These are phyloP conservation scores for Steatocranus sp. DNA, from an alignment of 2,797 vertebrate species.

Conservation along the genomic window DNA sequence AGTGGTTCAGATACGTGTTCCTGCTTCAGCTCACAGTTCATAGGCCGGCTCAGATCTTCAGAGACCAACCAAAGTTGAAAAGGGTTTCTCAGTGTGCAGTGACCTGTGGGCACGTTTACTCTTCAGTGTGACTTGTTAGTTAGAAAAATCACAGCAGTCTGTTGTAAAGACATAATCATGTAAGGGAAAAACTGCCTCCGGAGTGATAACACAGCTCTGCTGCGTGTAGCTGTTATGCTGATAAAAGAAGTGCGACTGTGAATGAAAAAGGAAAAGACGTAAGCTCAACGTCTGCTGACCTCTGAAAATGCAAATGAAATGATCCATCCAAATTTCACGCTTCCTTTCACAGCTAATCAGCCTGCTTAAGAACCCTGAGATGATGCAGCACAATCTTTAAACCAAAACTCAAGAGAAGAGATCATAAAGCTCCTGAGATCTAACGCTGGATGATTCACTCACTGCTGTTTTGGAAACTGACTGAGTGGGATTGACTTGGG, in stretches of 20 bases:
- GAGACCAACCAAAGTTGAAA: fast-evolving
- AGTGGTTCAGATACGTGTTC: fast-evolving
- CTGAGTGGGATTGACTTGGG: too few species aligned
- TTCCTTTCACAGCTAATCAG: background rate
- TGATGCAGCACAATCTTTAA: background rate
- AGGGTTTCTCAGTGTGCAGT: background rate
- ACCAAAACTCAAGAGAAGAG: background rate
- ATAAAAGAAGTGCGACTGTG: background rate
- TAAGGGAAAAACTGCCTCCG: background rate
- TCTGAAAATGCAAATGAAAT: background rate
- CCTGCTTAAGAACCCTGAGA: background rate
- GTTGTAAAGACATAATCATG: background rate
- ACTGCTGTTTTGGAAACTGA: background rate
- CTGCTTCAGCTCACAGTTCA: background rate
- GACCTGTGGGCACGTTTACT: background rate
- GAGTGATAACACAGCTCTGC: background rate
- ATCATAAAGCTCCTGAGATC: background rate
- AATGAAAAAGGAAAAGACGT: background rate
- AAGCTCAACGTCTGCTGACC: background rate
- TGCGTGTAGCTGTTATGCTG: background rate
- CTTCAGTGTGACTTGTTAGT: background rate
- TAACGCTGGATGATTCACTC: background rate
- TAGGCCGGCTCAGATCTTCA: background rate
- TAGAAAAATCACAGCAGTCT: background rate
- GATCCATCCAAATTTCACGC: background rate